Conservation (phyloP, 1,140 invertebrate species). For the Microvelia longipes region DNA sequence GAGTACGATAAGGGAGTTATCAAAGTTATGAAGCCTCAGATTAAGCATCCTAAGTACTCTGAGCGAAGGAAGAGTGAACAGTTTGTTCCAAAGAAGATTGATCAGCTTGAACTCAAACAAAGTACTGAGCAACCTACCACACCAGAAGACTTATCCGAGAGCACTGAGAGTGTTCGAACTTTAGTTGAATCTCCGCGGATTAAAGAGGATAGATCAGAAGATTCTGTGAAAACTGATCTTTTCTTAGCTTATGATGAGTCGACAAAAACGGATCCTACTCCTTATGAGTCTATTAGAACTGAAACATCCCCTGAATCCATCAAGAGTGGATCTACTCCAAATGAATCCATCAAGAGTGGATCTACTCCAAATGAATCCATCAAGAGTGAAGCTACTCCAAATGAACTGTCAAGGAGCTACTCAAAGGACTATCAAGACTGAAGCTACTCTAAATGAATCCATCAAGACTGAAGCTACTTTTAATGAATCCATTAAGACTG, state of each 20-base stretch:
- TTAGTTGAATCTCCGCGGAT: not conserved
- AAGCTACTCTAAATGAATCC: too few relatives aligned
- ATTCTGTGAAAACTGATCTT: not conserved
- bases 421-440: too few relatives aligned
- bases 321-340: too few relatives aligned
- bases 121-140: not conserved
- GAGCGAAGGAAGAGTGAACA: constrained; percentile 12
- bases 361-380: too few relatives aligned
- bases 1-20: constrained; percentile 28
- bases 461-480: too few relatives aligned
- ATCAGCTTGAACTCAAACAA: constrained; percentile 4
- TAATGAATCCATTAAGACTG: not conserved
- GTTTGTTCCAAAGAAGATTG: not conserved
- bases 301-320: too few relatives aligned
- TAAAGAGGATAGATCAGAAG: not conserved
- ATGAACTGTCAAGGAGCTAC: too few relatives aligned
- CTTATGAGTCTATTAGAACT: too few relatives aligned
- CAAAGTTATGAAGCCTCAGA: constrained; percentile 32
- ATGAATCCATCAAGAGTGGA: too few relatives aligned
- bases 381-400: too few relatives aligned
- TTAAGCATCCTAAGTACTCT: constrained; percentile 33
- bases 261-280: not conserved
- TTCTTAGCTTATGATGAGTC: not conserved
- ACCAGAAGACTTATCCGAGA: not conserved
- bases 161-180: not conserved